Conservation (phyloP, 2,888 invertebrate genomes). For the Graphium colonna region DNA sequence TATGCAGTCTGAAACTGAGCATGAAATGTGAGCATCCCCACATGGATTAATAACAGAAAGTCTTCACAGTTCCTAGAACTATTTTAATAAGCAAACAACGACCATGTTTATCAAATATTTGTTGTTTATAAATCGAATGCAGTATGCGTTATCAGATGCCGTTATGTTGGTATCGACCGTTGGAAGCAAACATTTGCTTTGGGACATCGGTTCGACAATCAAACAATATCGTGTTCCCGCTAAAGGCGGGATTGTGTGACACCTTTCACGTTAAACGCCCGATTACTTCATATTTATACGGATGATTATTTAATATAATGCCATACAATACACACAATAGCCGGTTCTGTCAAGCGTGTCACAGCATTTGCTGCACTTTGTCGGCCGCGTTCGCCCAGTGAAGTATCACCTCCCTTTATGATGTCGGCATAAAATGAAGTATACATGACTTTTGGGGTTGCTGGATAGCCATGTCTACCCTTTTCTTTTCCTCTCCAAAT, state of each 20-base stretch:
- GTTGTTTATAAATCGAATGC: slow-evolving; percentile 19
- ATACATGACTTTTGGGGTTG: too few species aligned
- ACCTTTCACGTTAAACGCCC: slow-evolving; percentile 3
- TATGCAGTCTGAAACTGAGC: neutral
- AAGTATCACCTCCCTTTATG: too few species aligned
- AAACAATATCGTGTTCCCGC: slow-evolving; percentile 19
- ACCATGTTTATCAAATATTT: slow-evolving; percentile 15
- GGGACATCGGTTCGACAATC: slow-evolving; percentile 16
- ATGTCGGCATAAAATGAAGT: too few species aligned
- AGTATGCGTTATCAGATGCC: slow-evolving; percentile 19
- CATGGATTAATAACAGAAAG: slow-evolving; percentile 9
- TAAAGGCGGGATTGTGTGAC: slow-evolving; percentile 8
- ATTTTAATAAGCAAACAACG: neutral
- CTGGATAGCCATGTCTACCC: too few species aligned
- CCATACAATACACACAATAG: too few species aligned
- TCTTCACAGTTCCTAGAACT: slow-evolving; percentile 3
- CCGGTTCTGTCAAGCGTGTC: too few species aligned
- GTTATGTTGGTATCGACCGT: slow-evolving; percentile 23
- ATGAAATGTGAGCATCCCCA: neutral
- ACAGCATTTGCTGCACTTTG: too few species aligned
- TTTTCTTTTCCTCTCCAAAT: too few species aligned
- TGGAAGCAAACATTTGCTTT: slow-evolving; percentile 17
- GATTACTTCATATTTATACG: neutral
- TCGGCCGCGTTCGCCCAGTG: too few species aligned
- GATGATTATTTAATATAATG: too few species aligned